Conservation (phyloP, 2,113 vertebrate species). For the Xerus inauris region DNA sequence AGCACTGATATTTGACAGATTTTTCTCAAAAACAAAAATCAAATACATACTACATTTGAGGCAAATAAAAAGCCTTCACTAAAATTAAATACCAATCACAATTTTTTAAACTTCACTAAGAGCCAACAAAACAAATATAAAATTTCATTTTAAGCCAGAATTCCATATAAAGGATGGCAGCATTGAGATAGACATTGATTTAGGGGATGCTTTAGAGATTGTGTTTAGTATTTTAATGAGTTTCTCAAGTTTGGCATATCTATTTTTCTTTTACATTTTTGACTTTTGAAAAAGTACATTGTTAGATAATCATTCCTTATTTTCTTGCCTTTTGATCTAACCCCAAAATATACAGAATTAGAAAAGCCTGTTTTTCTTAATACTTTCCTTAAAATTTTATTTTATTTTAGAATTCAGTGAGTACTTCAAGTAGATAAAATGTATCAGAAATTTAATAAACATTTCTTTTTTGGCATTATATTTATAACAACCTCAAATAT, state of each 20-base stretch:
- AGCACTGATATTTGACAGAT: background rate
- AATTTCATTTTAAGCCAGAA: background rate
- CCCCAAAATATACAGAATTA: background rate
- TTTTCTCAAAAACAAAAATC: background rate
- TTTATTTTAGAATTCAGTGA: constrained; percentile 26
- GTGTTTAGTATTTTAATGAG: constrained; percentile 15
- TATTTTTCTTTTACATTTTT: background rate
- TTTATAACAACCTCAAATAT: background rate
- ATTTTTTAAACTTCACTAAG: background rate
- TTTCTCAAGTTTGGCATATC: background rate
- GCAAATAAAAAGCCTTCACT: background rate
- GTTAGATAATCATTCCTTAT: background rate
- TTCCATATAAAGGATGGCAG: background rate
- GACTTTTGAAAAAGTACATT: background rate
- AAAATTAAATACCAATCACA: background rate
- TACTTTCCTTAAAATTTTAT: background rate
- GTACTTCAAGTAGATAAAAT: background rate
- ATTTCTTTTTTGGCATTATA: background rate
- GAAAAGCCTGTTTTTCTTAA: background rate
- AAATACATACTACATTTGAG: background rate
- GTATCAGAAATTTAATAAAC: background rate
- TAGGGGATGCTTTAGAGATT: background rate
- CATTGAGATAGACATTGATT: background rate
- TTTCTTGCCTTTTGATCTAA: background rate
- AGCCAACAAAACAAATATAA: background rate